phyloP scores from a whole-genome alignment of 2,113 vertebrate species.

The Balaeniceps rex region DNA sequence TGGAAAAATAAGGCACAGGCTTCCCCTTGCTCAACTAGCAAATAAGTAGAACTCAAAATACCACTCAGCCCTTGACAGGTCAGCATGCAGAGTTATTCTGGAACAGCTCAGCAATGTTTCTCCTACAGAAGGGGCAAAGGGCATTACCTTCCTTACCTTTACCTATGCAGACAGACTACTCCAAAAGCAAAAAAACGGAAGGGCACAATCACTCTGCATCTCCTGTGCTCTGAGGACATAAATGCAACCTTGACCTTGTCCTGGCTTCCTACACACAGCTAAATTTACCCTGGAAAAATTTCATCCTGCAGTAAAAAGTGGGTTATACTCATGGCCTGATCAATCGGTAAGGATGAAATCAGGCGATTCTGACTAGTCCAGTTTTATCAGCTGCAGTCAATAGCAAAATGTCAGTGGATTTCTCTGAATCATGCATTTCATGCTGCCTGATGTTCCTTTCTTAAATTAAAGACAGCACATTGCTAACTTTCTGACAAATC shows the following conservation, averaged over 20 bases:
- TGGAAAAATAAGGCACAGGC: not conserved
- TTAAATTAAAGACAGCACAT: slow-evolving; percentile 20
- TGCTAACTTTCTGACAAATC: slow-evolving; percentile 43
- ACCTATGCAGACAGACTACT: not conserved
- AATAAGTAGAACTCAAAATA: not conserved
- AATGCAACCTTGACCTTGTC: not conserved
- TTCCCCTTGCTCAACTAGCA: not conserved
- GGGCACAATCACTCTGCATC: not conserved
- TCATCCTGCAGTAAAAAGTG: not conserved
- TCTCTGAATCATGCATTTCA: slow-evolving; percentile 32
- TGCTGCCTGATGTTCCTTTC: slow-evolving; percentile 24
- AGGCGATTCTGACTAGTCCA: not conserved
- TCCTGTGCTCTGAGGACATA: not conserved
- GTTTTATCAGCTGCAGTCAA: slow-evolving; percentile 11
- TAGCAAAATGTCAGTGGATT: not conserved
- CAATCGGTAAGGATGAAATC: not conserved
- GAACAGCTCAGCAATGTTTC: not conserved
- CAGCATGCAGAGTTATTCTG: not conserved
- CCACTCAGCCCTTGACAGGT: not conserved
- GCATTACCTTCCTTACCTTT: not conserved
- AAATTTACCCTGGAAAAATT: not conserved
- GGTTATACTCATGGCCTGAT: not conserved
- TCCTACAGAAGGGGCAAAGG: not conserved
- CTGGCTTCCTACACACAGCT: not conserved
- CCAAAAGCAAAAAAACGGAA: not conserved